Conservation (phyloP, 1,140 invertebrate species). For the Bombus pyrosoma region DNA sequence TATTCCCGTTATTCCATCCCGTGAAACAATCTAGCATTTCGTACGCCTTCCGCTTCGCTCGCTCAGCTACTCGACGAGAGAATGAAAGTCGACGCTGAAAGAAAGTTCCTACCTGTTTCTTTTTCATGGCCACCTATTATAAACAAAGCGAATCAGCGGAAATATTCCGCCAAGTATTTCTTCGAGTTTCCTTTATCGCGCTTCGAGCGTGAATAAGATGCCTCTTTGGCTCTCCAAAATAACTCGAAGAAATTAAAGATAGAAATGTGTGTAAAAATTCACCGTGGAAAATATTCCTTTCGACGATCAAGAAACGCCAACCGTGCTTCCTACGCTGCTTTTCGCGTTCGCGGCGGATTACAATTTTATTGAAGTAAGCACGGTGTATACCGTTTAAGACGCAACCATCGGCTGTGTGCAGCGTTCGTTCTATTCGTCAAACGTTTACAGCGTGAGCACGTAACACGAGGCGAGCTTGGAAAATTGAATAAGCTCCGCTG, state of each 20-base stretch:
- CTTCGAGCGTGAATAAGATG: background rate
- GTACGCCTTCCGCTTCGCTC: background rate
- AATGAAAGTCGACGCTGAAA: background rate
- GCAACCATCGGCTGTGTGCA: background rate
- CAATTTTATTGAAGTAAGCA: background rate
- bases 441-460: conserved; percentile 23
- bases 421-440: conserved; percentile 39
- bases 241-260: background rate
- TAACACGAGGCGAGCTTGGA: conserved; percentile 26
- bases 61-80: background rate
- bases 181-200: background rate
- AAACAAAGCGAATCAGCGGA: background rate
- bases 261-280: too few relatives aligned
- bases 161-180: conserved; percentile 11
- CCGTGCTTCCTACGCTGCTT: background rate
- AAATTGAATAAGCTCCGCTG: conserved; percentile 53
- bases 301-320: too few relatives aligned
- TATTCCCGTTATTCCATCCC: conserved; percentile 33
- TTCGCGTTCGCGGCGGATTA: background rate
- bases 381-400: background rate
- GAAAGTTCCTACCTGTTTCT: background rate
- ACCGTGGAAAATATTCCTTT: background rate
- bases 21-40: conserved; percentile 45
- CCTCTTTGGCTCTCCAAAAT: background rate
- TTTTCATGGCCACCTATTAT: background rate